phyloP scores from a whole-genome alignment of 2,888 invertebrate genomes.

The Sminthurinus aureus region DNA sequence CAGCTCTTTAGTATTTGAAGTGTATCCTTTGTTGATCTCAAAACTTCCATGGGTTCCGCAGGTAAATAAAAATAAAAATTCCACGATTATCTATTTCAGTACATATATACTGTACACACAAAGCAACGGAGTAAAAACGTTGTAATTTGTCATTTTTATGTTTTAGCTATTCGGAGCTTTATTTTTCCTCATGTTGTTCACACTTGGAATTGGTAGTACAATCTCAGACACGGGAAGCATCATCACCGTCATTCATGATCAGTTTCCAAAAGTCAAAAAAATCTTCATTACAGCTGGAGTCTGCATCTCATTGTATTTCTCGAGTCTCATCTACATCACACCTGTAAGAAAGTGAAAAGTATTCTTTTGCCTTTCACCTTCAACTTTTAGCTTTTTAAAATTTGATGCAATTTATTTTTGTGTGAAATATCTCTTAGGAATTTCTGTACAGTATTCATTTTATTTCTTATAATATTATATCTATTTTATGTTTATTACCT shows the following conservation, averaged over 20 bases:
- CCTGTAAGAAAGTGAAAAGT: neutral
- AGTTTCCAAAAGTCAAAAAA: slow-evolving; percentile 64
- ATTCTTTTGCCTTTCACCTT: too few species aligned
- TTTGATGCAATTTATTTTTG: too few species aligned
- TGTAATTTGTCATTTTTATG: neutral
- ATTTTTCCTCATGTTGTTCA: slow-evolving; percentile 69
- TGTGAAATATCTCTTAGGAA: neutral
- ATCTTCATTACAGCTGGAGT: slow-evolving; percentile 58
- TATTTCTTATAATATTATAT: too few species aligned
- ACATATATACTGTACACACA: too few species aligned
- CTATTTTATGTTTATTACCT: too few species aligned
- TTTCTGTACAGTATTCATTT: neutral
- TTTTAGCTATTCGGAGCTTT: slow-evolving; percentile 67
- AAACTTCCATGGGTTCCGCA: slow-evolving; percentile 53
- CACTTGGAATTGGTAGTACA: slow-evolving; percentile 68
- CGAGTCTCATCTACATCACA: neutral
- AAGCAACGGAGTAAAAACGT: too few species aligned
- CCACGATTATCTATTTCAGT: too few species aligned
- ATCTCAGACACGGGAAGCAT: slow-evolving; percentile 66
- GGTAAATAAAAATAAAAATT: slow-evolving; percentile 23
- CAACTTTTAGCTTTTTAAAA: too few species aligned
- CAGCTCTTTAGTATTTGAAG: slow-evolving; percentile 78
- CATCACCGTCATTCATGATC: slow-evolving; percentile 66
- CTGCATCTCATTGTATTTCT: slow-evolving; percentile 49
- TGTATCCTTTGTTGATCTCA: slow-evolving; percentile 82